Evolutionary conservation across 2,888 invertebrate genomes (phyloP).

Genomic region (Megastigmus dorsalis): DNA sequence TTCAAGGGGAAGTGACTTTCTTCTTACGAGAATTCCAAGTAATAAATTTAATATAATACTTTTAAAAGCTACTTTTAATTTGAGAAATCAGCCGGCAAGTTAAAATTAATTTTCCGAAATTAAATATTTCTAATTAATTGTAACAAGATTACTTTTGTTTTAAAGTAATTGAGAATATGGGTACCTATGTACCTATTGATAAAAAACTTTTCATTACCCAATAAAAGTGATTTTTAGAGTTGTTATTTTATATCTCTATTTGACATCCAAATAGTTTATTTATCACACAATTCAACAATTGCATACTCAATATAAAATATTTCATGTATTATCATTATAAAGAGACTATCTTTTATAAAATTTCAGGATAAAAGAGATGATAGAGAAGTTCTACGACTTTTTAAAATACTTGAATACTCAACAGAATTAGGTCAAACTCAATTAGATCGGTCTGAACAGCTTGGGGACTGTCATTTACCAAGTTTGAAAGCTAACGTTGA

Average conservation of each 20-base stretch:
- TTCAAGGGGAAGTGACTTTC: slow-evolving; percentile 90
- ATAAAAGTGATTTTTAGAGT: too few relatives aligned
- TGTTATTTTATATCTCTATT: neutral
- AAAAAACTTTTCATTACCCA: neutral
- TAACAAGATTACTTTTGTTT: neutral
- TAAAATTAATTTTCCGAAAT: neutral
- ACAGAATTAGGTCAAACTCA: slow-evolving; percentile 87
- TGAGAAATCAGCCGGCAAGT: neutral
- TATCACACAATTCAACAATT: neutral
- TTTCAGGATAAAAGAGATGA: slow-evolving; percentile 85
- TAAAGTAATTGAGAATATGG: too few relatives aligned
- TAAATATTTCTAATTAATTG: neutral
- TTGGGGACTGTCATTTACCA: slow-evolving; percentile 79
- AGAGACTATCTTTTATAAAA: neutral
- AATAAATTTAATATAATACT: slow-evolving; percentile 58
- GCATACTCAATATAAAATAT: neutral
- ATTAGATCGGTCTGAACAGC: slow-evolving; percentile 81
- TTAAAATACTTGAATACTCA: slow-evolving; percentile 84
- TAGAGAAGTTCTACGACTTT: slow-evolving; percentile 86
- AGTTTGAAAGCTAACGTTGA: slow-evolving; percentile 80
- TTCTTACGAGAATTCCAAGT: slow-evolving; percentile 92
- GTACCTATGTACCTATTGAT: neutral
- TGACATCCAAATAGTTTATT: neutral
- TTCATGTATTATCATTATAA: neutral
- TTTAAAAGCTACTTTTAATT: neutral